Evolutionary conservation across 2,888 invertebrate species (phyloP), one percentile per base, ranked within the genome.

Genomic region (Lathronympha strigana): DNA sequence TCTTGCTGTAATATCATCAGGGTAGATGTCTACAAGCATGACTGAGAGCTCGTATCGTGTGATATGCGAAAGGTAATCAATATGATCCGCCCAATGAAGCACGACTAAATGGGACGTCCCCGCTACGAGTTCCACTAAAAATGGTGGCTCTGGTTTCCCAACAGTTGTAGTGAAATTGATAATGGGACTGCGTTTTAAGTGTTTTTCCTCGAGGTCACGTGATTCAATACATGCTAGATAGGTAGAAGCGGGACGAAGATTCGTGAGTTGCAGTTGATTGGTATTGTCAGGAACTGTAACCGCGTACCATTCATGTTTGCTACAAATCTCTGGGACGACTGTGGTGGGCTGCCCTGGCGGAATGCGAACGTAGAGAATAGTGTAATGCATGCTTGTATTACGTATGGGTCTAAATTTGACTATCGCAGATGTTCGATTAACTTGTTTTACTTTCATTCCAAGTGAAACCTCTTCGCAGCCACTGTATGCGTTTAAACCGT

Each of bases 151-250:
- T 2, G 90, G 91, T 72, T 80, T 83, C 11, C 88, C 90, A 2
- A 87, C 79, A 33, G 76, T 76, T 2, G 89, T 91, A 9, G 80
- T 76, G 53, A 92, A 90, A 49, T 87, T 84, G 1, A 79, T 72
- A 38, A 90, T 84, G 23, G 75, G 74, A 68, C 87, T 90, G 61
- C 89, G 79, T 8, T 81, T 78, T 17, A 90, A 71, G 43, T 73
- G 72, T 19, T 74, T 76, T 4, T 77, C 70, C 1, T 68, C 36
- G 3, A 81, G 77, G 25, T 88, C 80, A 55, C 81, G 86, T 47
- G 79, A 81, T 79, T 92, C 91, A 47, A 92, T 78, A 68, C 91
- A 91, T 23, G 87, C 72, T 6, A 86, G 86, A 61, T 92, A 92
- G 9, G 76, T 79, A 4, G 91, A 86, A 19, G 88, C 90, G n/a